Evolutionary conservation across 2,888 invertebrate genomes (phyloP), one percentile per base, ranked within the genome.

Genomic region (Atethmia centrago): DNA sequence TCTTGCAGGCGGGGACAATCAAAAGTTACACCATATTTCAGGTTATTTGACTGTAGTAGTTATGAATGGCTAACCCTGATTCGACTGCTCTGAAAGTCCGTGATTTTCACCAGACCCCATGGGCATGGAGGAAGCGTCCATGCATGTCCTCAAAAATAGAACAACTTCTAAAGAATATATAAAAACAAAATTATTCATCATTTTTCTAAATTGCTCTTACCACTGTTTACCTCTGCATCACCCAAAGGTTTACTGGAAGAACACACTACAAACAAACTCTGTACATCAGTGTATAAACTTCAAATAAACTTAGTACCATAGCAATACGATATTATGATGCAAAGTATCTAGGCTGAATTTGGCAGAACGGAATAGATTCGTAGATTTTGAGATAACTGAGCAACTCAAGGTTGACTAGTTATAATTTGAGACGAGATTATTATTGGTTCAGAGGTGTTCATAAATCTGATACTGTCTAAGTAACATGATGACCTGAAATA

Each of bases 331-430:
- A 69, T 67, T 36, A 19, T 14, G 25, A n/a, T 25, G 40, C 4
- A 16, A 40, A 40, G 28, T 8, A n/a, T n/a, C 19, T 49, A 8
- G 19, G 19, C 14, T 28, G 10, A 58, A 14, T 36, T 40, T 25
- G 4, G n/a, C n/a, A n/a, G n/a, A n/a, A 56, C 19, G 19, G 0
- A 19, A n/a, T n/a, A 28, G 7, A 75, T 73, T 63, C 53, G 19
- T 25, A 53, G 55, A 62, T 21, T 28, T 8, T 25, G 25, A 47
- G 10, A 53, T 42, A 61, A 28, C 7, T 53, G 19, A 53, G 9
- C n/a, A 7, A 25, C 36, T 76, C 65, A 76, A 74, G 55, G 47
- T 64, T n/a, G n/a, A n/a, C 28, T 21, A n/a, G 19, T 64, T 74
- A 28, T 1, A 28, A 76, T 63, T 64, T 40, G 14, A 28, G 19